These are phyloP conservation scores for Empis livida DNA, from an alignment of 2,888 invertebrate genomes.

Conservation along the genomic window DNA sequence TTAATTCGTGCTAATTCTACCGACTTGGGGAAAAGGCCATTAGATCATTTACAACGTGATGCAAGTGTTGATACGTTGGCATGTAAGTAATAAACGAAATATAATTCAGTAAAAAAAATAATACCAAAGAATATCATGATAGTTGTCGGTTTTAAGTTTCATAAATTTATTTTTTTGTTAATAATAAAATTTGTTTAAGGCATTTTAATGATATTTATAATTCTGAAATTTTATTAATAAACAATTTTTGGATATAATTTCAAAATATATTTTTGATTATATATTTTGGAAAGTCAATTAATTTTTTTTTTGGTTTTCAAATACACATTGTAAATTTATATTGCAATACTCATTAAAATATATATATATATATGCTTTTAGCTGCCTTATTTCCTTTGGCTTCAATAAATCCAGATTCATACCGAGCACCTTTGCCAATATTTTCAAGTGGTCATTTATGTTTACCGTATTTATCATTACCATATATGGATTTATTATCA, in stretches of 20 bases:
- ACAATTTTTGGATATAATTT: no score
- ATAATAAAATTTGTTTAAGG: no score
- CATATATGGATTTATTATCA: conserved; percentile 82
- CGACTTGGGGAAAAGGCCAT: conserved; percentile 18
- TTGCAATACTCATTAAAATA: no score
- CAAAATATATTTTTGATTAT: no score
- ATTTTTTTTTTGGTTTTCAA: no score
- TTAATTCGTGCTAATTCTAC: conserved; percentile 29
- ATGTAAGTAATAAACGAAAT: conserved; percentile 24
- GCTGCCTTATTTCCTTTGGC: conserved; percentile 27
- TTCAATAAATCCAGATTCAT: conserved; percentile 39
- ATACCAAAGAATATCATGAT: no score
- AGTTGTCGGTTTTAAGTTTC: no score
- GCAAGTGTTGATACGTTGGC: conserved; percentile 51
- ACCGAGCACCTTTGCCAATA: conserved; percentile 77
- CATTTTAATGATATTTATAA: no score
- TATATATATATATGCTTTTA: conserved; percentile 11
- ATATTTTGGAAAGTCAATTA: no score
- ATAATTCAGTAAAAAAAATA: background rate
- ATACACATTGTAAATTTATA: no score
- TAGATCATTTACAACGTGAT: conserved; percentile 38
- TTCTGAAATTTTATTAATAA: no score
- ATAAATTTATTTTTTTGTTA: no score
- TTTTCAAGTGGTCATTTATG: conserved; percentile 88
- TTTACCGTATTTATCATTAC: conserved; percentile 88